phyloP scores from a whole-genome alignment of 2,888 invertebrate species.

The Amiota mariae region DNA sequence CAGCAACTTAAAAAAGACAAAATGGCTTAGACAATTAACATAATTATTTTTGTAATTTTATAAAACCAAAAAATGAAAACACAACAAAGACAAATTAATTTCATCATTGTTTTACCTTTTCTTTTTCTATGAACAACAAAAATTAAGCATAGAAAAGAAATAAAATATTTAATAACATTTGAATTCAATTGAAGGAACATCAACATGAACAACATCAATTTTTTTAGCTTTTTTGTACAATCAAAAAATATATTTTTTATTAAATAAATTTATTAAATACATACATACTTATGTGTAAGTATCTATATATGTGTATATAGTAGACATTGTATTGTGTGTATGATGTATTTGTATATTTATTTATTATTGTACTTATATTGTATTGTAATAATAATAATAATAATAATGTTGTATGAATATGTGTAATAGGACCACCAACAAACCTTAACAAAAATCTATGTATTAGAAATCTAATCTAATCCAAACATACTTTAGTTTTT shows the following conservation, averaged over 20 bases:
- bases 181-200: too few species aligned
- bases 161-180: conserved; percentile 23
- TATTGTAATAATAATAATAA: conserved; percentile 38
- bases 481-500: neutral
- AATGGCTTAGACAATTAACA: conserved; percentile 41
- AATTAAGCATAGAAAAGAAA: conserved; percentile 32
- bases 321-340: conserved; percentile 19
- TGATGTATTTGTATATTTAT: conserved; percentile 43
- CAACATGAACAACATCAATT: too few species aligned
- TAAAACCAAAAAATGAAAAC: conserved; percentile 44
- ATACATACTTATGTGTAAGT: conserved; percentile 33
- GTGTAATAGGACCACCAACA: conserved; percentile 51
- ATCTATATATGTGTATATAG: conserved; percentile 43
- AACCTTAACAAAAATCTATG: conserved; percentile 47
- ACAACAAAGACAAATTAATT: conserved; percentile 3
- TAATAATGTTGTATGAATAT: conserved; percentile 25
- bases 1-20: conserved; percentile 21
- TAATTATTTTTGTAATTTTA: conserved; percentile 66
- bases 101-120: neutral
- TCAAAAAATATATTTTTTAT: conserved; percentile 34
- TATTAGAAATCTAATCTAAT: conserved; percentile 44
- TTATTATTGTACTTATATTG: conserved; percentile 39
- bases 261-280: too few species aligned
- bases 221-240: conserved; percentile 36
- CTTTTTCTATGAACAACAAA: neutral